Percentiles rank a stretch among this genome's conserved stretches.
Evolutionary conservation across 37 sponge, comb jelly and placozoan genomes (phyloP).

Genomic region (Agelas oroides): DNA sequence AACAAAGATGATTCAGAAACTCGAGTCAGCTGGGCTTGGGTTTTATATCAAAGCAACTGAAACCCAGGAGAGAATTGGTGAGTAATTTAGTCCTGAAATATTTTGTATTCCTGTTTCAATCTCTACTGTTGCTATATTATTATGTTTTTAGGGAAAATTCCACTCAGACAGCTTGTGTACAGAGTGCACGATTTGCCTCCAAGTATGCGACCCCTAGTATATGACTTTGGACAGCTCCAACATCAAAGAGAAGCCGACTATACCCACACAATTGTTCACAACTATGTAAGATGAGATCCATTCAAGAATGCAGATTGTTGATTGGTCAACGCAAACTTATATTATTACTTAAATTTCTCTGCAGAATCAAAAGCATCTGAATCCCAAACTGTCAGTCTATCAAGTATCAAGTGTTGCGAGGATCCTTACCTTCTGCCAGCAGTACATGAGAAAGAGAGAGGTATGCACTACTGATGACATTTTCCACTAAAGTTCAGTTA

Average conservation of each 20-base stretch:
- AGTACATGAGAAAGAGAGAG: constrained; percentile 16
- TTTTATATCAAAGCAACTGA: constrained; percentile 45
- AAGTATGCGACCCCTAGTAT: constrained; percentile 75
- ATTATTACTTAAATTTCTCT: no score
- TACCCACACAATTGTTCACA: constrained; percentile 65
- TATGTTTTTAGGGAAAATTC: constrained; percentile 73
- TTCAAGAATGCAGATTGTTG: no score
- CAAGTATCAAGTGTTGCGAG: not conserved
- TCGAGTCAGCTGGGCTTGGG: constrained; percentile 48
- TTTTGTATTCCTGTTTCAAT: no score
- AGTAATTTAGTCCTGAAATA: constrained; percentile 78
- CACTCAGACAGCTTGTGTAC: constrained; percentile 89
- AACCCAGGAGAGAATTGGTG: constrained; percentile 36
- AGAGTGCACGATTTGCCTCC: constrained; percentile 89
- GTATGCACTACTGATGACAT: no score
- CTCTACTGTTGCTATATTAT: no score
- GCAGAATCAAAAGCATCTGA: no score
- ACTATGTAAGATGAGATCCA: constrained; percentile 82
- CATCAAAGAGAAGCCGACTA: constrained; percentile 65
- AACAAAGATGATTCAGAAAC: constrained; percentile 18
- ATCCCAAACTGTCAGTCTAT: no score
- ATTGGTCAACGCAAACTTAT: no score
- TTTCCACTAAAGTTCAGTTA: no score
- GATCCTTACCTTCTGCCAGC: not conserved
- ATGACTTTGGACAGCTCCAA: constrained; percentile 3